A percentile compares a stretch with the other conserved stretches of the same genome.
These are phyloP conservation scores for Calosoma granatense DNA, from an alignment of 1,140 invertebrate genomes.

Conservation along the genomic window DNA sequence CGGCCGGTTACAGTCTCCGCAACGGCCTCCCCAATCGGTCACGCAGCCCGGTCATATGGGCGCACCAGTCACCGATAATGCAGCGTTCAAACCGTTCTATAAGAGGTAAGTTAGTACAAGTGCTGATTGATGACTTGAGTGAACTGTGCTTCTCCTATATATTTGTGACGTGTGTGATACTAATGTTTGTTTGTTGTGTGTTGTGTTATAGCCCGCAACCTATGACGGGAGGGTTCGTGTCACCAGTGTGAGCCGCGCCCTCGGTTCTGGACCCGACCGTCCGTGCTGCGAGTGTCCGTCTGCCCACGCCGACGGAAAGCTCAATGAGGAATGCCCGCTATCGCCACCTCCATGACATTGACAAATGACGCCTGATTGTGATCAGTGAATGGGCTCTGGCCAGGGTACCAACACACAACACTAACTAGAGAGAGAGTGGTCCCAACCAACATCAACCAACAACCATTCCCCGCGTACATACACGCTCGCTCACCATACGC, in stretches of 20 bases:
- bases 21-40: conserved; percentile 39
- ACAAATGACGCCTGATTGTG: conserved; percentile 50
- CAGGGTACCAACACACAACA: conserved; percentile 8
- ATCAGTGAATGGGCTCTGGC: conserved; percentile 47
- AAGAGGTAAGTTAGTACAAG: conserved; percentile 75
- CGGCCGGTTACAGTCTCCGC: conserved; percentile 38
- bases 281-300: conserved; percentile 19
- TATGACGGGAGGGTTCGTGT: conserved; percentile 50
- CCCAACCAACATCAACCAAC: conserved; percentile 10
- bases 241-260: conserved; percentile 42
- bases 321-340: conserved; percentile 36
- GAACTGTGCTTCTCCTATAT: neutral
- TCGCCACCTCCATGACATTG: conserved; percentile 50
- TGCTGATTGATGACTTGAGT: neutral
- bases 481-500: conserved; percentile 22
- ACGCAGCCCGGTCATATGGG: conserved; percentile 41
- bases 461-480: neutral
- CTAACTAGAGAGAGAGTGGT: conserved; percentile 5
- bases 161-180: too few species aligned
- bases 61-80: conserved; percentile 48
- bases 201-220: conserved; percentile 44
- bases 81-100: conserved; percentile 78
- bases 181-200: conserved; percentile 17
- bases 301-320: conserved; percentile 21
- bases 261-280: conserved; percentile 22